phyloP scores from a whole-genome alignment of 1,140 invertebrate genomes.

The Eciton burchellii region DNA sequence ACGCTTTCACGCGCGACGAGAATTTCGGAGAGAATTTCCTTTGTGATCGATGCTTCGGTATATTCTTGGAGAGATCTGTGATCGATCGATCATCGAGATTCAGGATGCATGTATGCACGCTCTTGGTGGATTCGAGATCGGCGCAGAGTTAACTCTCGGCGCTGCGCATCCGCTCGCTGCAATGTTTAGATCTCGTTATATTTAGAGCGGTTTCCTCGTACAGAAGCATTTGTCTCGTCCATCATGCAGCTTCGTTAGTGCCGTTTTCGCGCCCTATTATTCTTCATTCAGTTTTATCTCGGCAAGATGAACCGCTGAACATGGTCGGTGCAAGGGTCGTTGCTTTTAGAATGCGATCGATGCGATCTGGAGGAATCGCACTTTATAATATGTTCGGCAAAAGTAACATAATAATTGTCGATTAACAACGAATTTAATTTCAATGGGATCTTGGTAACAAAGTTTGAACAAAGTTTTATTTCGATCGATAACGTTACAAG shows the following conservation, averaged over 20 bases:
- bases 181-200: conserved; percentile 69
- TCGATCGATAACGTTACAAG: too few relatives aligned
- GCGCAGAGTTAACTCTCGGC: not conserved
- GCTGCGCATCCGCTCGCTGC: conserved; percentile 44
- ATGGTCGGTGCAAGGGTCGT: conserved; percentile 10
- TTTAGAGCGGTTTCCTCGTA: conserved; percentile 61
- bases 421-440: too few relatives aligned
- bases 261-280: conserved; percentile 43
- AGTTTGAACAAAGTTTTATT: too few relatives aligned
- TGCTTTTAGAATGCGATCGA: not conserved
- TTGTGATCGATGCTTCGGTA: too few relatives aligned
- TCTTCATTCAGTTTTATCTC: conserved; percentile 51
- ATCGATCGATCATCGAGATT: too few relatives aligned
- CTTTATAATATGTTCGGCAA: not conserved
- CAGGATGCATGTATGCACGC: too few relatives aligned
- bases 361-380: not conserved
- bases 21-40: too few relatives aligned
- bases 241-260: conserved; percentile 26
- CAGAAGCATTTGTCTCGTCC: conserved; percentile 53
- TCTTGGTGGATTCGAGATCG: too few relatives aligned
- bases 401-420: too few relatives aligned
- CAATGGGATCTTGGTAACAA: too few relatives aligned
- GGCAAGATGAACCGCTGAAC: not conserved
- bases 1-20: too few relatives aligned
- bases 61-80: too few relatives aligned